Evolutionary conservation across 2,113 vertebrate species (phyloP), one percentile per base, ranked within the genome.

Genomic region (Hemiscyllium ocellatum): DNA sequence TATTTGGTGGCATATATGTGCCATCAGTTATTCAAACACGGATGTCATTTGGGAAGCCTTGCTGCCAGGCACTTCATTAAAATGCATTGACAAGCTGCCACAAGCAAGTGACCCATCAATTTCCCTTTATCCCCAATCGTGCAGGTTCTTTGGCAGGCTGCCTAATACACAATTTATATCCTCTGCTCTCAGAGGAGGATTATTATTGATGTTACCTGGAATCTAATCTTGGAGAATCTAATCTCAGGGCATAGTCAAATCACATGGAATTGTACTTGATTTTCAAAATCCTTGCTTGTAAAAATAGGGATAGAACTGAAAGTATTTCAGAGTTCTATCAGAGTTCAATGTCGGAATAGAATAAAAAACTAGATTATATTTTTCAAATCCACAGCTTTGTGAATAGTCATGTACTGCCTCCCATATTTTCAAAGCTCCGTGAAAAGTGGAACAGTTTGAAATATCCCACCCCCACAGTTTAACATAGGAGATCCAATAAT

Each of bases 11-110:
- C 94, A 95, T 47, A 70, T 95, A 42, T 95, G 42, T 95, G 37
- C 68, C 47, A 95, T 95, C 68, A 70, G 68, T 70, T 95, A 47
- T 95, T 95, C 94, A 95, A 70, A 70, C 94, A 76, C 13, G 13
- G 10, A 72, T 72, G 47, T 52, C 70, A 72, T 70, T 72, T 95
- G 94, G 91, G 66, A 19, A 93, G 61, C 47, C 72, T 3, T 72
- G 69, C 94, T 72, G 42, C 94, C 26, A 95, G 91, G 68, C 94
- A 95, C 94, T 95, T 95, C 66, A 95, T 95, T 95, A 72, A 95
- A 95, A 70, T 95, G 69, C 66, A 95, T 72, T 95, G 66, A 70
- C 65, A 95, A 95, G 66, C 68, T 72, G 94, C 69, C 94, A 72
- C 69, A 29, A 72, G 68, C 68, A 95, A 70, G 66, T 94, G 93